Percentiles rank a stretch among this genome's conserved stretches.
These are phyloP conservation scores for Clamator glandarius DNA, from an alignment of 2,797 vertebrate species.

Conservation along the genomic window DNA sequence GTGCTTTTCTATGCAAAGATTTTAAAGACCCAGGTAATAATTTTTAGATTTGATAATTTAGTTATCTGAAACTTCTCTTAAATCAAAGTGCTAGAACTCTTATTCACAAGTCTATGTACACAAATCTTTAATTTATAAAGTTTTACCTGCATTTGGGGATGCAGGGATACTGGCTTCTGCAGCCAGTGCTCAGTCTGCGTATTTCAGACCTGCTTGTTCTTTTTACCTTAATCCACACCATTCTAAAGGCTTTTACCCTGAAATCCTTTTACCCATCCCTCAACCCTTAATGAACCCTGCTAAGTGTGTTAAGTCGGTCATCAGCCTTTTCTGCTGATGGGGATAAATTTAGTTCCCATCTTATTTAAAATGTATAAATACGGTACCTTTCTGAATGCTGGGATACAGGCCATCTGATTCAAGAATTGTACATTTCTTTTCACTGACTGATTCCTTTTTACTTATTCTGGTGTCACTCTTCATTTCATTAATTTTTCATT, in stretches of 20 bases:
- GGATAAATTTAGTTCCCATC: not conserved
- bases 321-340: not conserved
- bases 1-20: not conserved
- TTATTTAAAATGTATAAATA: not conserved
- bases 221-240: not conserved
- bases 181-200: not conserved
- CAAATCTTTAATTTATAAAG: not conserved
- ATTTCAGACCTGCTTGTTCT: not conserved
- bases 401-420: not conserved
- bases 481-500: constrained; percentile 74
- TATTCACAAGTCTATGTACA: not conserved
- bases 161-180: not conserved
- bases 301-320: not conserved
- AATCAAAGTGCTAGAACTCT: not conserved
- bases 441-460: constrained; percentile 56
- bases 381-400: not conserved
- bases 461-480: constrained; percentile 71
- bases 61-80: not conserved
- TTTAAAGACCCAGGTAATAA: not conserved
- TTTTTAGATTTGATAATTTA: not conserved
- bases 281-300: not conserved
- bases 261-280: not conserved
- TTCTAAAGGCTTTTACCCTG: not conserved
- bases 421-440: constrained; percentile 24
- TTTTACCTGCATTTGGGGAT: not conserved